Evolutionary conservation across 2,888 invertebrate genomes (phyloP).

Genomic region (Pecten maximus): DNA sequence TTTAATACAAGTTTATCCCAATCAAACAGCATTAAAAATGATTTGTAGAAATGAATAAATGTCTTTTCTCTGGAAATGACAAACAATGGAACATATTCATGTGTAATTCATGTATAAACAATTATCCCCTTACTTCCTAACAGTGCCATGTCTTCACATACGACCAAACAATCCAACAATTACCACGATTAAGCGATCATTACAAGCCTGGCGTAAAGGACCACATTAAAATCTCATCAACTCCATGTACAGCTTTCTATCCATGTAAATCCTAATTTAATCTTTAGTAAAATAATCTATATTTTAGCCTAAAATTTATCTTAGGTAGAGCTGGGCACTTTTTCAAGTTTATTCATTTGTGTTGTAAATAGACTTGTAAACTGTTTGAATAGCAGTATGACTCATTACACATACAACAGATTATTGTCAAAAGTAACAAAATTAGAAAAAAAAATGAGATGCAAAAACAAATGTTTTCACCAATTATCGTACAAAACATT

Average conservation of each 20-base stretch:
- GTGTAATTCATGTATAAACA: neutral
- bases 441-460: neutral
- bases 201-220: neutral
- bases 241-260: neutral
- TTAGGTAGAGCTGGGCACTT: neutral
- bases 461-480: no score
- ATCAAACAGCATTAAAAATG: neutral
- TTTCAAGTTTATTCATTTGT: no score
- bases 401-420: neutral
- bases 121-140: neutral
- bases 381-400: neutral
- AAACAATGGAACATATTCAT: neutral
- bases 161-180: neutral
- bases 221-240: neutral
- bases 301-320: neutral
- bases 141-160: neutral
- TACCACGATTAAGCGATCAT: neutral
- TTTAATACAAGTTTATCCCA: neutral
- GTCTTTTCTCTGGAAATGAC: neutral
- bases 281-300: neutral
- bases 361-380: neutral
- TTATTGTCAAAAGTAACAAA: neutral
- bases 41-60: neutral
- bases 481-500: no score
- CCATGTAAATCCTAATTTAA: neutral